Percentiles rank a stretch among this genome's conserved stretches.
These are phyloP conservation scores for Cichlasoma orientale DNA, from an alignment of 2,797 vertebrate species.

Conservation along the genomic window DNA sequence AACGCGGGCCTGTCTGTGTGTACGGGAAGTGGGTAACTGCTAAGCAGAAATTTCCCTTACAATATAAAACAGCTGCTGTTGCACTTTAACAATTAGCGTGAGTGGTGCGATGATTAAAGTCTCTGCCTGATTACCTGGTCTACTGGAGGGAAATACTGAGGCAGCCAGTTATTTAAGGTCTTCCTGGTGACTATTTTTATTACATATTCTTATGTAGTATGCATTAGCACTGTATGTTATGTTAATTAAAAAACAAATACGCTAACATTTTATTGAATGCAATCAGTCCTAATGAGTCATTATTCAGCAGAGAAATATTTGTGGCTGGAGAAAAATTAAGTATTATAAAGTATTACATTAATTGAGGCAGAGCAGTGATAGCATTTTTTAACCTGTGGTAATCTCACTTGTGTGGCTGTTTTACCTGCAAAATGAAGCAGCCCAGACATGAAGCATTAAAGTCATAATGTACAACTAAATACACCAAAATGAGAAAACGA, in stretches of 20 bases:
- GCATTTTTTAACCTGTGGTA: neutral
- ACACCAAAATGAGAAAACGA: slow-evolving; percentile 42
- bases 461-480: slow-evolving; percentile 38
- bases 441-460: slow-evolving; percentile 38
- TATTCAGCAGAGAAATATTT: neutral
- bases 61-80: slow-evolving; percentile 8
- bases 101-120: neutral
- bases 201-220: neutral
- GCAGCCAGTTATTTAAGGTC: neutral
- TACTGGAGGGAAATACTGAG: neutral
- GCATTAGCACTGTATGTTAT: rapidly evolving
- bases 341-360: neutral
- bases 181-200: neutral
- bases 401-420: neutral
- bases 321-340: neutral
- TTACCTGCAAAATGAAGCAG: slow-evolving; percentile 29
- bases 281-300: neutral
- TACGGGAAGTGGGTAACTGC: neutral
- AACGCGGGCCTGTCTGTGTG: neutral
- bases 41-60: neutral
- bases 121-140: neutral
- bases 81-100: neutral
- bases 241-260: neutral
- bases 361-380: neutral
- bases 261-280: neutral